Evolutionary conservation across 1,140 invertebrate genomes (phyloP).

Genomic region (Caerostris darwini): DNA sequence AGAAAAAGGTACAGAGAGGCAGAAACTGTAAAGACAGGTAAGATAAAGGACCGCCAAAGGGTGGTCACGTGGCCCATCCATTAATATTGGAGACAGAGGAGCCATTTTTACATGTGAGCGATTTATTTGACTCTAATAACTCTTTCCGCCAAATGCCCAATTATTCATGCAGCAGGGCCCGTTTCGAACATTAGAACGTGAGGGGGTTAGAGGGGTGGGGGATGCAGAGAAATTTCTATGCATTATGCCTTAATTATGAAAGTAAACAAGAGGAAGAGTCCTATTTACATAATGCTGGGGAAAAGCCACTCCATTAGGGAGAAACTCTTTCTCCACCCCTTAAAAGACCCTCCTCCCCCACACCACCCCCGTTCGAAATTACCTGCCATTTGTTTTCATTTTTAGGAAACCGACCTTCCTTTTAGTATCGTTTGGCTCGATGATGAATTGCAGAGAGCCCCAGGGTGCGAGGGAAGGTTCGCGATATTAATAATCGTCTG

Average conservation of each 20-base stretch:
- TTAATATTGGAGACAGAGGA: constrained; percentile 6
- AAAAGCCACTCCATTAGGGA: constrained; percentile 23
- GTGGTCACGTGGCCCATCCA: neutral
- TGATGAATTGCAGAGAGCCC: constrained; percentile 26
- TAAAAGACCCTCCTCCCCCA: neutral
- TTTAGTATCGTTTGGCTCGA: constrained; percentile 37
- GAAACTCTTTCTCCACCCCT: neutral
- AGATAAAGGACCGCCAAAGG: neutral
- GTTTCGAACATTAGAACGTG: neutral
- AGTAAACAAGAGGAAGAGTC: constrained; percentile 44
- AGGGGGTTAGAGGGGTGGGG: neutral
- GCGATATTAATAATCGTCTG: constrained; percentile 51
- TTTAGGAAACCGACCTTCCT: constrained; percentile 24
- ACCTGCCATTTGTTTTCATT: constrained; percentile 56
- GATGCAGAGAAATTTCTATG: constrained; percentile 11
- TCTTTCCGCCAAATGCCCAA: constrained; percentile 27
- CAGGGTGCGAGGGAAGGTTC: neutral
- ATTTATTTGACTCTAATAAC: constrained; percentile 14
- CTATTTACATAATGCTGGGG: constrained; percentile 41
- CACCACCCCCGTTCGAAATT: neutral
- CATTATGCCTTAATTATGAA: constrained; percentile 49
- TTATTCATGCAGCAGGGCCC: neutral
- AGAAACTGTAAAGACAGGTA: neutral
- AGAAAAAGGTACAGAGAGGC: neutral
- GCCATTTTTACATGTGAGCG: constrained; percentile 14